These are phyloP conservation scores for Limnephilus marmoratus DNA, from an alignment of 2,888 invertebrate species.

Conservation along the genomic window DNA sequence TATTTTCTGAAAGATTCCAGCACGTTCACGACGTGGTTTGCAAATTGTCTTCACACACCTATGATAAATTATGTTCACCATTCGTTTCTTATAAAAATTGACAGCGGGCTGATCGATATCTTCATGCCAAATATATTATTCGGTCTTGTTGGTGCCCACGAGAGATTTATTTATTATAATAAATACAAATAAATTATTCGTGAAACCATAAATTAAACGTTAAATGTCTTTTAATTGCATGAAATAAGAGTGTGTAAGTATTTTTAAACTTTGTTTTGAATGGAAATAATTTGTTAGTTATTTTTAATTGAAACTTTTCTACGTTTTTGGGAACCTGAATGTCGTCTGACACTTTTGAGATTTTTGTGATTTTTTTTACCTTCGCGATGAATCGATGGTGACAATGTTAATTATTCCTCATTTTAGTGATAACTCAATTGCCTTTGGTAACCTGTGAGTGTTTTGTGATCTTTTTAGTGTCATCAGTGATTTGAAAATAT, in stretches of 20 bases:
- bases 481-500: neutral
- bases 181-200: neutral
- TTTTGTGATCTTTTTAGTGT: neutral
- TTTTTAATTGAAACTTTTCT: neutral
- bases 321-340: neutral
- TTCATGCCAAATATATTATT: conserved; percentile 9
- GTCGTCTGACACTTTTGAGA: neutral
- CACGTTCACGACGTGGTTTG: neutral
- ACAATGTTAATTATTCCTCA: neutral
- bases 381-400: neutral
- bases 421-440: neutral
- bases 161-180: conserved; percentile 11
- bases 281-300: too few relatives aligned
- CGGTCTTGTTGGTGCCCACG: neutral
- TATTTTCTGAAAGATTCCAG: neutral
- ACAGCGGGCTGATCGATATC: conserved; percentile 37
- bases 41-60: conserved; percentile 7
- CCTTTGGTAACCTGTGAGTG: neutral
- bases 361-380: neutral
- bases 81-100: conserved; percentile 32
- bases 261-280: neutral
- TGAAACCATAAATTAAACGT: neutral
- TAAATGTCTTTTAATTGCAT: neutral
- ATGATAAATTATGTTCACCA: conserved; percentile 33
- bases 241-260: neutral